A percentile compares a stretch with the other conserved stretches of the same genome.
Conservation (phyloP, 2,113 vertebrate species). For the Pachypanchax playfairii region DNA sequence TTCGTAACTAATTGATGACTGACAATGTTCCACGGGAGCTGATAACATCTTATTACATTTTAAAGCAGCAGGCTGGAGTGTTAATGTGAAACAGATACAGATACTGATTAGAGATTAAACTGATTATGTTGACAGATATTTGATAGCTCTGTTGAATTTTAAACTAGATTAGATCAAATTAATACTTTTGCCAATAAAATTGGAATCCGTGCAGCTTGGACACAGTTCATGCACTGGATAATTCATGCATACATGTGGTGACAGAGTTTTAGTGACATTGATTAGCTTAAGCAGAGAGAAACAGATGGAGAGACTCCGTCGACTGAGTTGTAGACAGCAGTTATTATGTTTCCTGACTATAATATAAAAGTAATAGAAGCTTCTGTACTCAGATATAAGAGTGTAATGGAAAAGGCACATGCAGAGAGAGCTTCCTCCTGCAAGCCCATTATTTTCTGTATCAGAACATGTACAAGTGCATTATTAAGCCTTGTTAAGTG, state of each 20-base stretch:
- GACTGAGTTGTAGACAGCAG: constrained; percentile 21
- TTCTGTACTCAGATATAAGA: constrained; percentile 17
- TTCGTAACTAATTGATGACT: background rate
- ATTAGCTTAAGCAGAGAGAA: constrained; percentile 25
- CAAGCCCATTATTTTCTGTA: constrained; percentile 40
- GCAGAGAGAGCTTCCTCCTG: constrained; percentile 25
- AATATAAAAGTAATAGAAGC: constrained; percentile 29
- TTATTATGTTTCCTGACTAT: constrained; percentile 24
- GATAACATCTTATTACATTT: constrained; percentile 32
- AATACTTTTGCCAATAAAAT: constrained; percentile 36
- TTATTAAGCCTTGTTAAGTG: constrained; percentile 29
- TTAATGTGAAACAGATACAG: constrained; percentile 47
- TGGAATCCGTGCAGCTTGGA: constrained; percentile 35
- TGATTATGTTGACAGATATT: constrained; percentile 40
- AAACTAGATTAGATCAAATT: constrained; percentile 50
- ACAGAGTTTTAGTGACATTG: constrained; percentile 23
- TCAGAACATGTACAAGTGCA: constrained; percentile 32
- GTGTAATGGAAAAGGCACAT: constrained; percentile 39
- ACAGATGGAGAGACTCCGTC: constrained; percentile 15
- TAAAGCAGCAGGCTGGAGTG: constrained; percentile 14
- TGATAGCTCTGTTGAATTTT: constrained; percentile 48
- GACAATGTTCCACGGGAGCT: background rate
- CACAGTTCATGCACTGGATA: constrained; percentile 12
- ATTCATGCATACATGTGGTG: constrained; percentile 29
- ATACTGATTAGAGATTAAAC: constrained; percentile 48